phyloP scores from a whole-genome alignment of 2,797 vertebrate species.

The Gorsachius magnificus region DNA sequence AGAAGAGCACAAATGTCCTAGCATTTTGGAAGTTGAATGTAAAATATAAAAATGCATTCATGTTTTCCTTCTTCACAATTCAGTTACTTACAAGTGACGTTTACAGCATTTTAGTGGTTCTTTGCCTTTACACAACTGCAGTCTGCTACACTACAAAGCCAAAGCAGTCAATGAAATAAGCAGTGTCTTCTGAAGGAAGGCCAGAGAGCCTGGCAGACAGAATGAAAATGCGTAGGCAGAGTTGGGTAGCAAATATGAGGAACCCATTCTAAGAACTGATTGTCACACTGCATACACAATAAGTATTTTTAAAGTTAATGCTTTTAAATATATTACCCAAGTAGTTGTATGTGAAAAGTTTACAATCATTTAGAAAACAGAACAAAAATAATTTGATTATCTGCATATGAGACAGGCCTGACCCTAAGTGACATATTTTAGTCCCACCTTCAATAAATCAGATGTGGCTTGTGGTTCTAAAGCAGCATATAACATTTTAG shows the following conservation, averaged over 20 bases:
- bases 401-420: not conserved
- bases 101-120: not conserved
- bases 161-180: not conserved
- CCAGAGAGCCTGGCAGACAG: not conserved
- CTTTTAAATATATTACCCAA: not conserved
- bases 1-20: not conserved
- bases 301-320: not conserved
- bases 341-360: not conserved
- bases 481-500: not conserved
- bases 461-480: not conserved
- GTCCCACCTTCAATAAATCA: not conserved
- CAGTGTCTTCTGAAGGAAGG: not conserved
- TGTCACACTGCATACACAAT: not conserved
- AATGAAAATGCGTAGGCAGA: not conserved
- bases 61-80: not conserved
- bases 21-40: not conserved
- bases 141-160: not conserved
- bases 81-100: not conserved
- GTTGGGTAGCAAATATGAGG: not conserved
- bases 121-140: not conserved
- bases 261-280: not conserved
- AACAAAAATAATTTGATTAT: not conserved
- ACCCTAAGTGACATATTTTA: not conserved
- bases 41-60: not conserved
- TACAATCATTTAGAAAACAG: not conserved